These are phyloP conservation scores for Lepidonotus clava DNA, from an alignment of 2,888 invertebrate species.

Conservation along the genomic window DNA sequence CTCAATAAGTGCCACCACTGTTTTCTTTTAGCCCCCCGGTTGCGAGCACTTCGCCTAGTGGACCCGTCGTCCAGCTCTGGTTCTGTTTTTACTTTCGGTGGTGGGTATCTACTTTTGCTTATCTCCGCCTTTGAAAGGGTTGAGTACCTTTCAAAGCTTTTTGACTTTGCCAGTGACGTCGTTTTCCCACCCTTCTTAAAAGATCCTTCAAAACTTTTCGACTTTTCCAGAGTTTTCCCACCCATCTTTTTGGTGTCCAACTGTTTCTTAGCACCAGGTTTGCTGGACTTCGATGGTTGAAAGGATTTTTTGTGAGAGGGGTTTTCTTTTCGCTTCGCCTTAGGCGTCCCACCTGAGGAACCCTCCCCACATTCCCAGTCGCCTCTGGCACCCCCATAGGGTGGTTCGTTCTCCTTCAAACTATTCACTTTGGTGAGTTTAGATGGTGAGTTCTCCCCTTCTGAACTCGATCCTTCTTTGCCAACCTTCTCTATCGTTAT, in stretches of 20 bases:
- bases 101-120: neutral
- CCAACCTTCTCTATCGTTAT: constrained; percentile 43
- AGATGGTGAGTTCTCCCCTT: neutral
- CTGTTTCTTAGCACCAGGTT: constrained; percentile 37
- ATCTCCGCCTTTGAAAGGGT: neutral
- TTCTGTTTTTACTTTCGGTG: constrained; percentile 37
- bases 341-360: neutral
- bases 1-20: constrained; percentile 63
- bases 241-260: neutral
- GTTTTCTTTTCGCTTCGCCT: too few relatives aligned
- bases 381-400: neutral
- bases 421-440: neutral
- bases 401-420: constrained; percentile 44
- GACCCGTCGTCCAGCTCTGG: constrained; percentile 4
- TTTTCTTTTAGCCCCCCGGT: constrained; percentile 56
- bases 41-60: constrained; percentile 58
- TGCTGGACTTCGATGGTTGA: neutral
- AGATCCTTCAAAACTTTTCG: constrained; percentile 22
- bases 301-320: neutral
- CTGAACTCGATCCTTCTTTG: constrained; percentile 3
- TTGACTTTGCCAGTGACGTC: neutral
- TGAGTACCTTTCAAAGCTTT: neutral
- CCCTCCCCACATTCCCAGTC: constrained; percentile 22
- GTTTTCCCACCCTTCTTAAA: neutral
- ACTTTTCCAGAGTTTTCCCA: neutral